Evolutionary conservation across 2,797 vertebrate genomes (phyloP).

Genomic region (Chelmon rostratus): DNA sequence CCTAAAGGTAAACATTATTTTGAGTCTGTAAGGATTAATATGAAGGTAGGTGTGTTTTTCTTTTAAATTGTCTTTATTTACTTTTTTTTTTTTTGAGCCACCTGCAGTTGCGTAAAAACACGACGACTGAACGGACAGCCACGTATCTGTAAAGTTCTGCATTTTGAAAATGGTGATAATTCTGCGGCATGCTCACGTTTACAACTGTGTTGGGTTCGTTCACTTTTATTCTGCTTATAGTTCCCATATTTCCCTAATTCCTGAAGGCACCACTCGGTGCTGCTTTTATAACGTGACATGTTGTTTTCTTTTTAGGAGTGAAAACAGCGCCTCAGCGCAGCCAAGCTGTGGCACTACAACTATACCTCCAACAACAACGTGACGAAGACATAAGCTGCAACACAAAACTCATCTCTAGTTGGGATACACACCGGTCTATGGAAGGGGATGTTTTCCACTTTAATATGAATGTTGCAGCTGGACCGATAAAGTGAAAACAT

Average conservation of each 20-base stretch:
- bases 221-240: slow-evolving; percentile 3
- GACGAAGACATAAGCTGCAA: not conserved
- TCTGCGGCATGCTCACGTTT: not conserved
- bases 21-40: not conserved
- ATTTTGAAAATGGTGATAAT: not conserved
- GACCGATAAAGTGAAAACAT: not conserved
- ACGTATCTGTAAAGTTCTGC: not conserved
- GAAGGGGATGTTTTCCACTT: not conserved
- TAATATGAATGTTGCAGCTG: not conserved
- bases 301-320: slow-evolving; percentile 15
- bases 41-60: not conserved
- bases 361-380: not conserved
- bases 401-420: not conserved
- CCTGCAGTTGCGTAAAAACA: not conserved
- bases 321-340: slow-evolving; percentile 42
- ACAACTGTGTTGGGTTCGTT: not conserved
- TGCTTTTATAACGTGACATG: slow-evolving; percentile 34
- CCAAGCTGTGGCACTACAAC: not conserved
- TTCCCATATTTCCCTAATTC: not conserved
- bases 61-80: not conserved
- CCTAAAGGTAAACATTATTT: no score
- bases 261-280: not conserved
- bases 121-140: not conserved
- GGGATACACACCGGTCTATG: not conserved
- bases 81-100: no score